Evolutionary conservation across 2,888 invertebrate genomes (phyloP).

Genomic region (Trisateles emortualis): DNA sequence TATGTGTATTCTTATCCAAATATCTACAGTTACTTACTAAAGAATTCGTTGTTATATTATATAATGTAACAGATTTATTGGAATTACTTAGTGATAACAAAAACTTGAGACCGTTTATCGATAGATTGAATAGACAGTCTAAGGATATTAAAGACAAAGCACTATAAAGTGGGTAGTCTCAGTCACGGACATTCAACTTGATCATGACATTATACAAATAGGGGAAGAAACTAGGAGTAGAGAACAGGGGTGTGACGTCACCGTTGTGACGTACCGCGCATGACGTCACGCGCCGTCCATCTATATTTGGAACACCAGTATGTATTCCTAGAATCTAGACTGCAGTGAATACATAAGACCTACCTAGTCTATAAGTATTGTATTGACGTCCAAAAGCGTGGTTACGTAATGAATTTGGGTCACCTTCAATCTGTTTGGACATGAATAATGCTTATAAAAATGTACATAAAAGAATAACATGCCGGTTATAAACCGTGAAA

Average conservation of each 20-base stretch:
- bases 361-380: conserved; percentile 5
- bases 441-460: conserved; percentile 8
- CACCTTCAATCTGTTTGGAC: conserved; percentile 20
- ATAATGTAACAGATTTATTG: not conserved
- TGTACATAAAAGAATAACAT: conserved; percentile 19
- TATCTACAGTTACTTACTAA: not conserved
- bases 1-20: not conserved
- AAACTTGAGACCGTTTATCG: not conserved
- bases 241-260: conserved; percentile 54
- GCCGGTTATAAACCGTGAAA: conserved; percentile 12
- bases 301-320: conserved; percentile 30
- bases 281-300: conserved; percentile 57
- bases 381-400: conserved; percentile 4
- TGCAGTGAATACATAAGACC: conserved; percentile 1
- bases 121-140: not conserved
- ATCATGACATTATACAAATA: conserved; percentile 20
- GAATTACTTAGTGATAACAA: not conserved
- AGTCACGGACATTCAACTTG: conserved; percentile 14
- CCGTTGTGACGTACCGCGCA: conserved; percentile 63
- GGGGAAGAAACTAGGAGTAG: conserved; percentile 24
- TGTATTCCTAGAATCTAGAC: conserved; percentile 19
- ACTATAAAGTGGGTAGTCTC: not conserved
- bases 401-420: conserved; percentile 18
- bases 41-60: not conserved
- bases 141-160: not conserved